A percentile compares a stretch with the other conserved stretches of the same genome.
Conservation (phyloP, 1,140 invertebrate species). For the Globodera rostochiensis region DNA sequence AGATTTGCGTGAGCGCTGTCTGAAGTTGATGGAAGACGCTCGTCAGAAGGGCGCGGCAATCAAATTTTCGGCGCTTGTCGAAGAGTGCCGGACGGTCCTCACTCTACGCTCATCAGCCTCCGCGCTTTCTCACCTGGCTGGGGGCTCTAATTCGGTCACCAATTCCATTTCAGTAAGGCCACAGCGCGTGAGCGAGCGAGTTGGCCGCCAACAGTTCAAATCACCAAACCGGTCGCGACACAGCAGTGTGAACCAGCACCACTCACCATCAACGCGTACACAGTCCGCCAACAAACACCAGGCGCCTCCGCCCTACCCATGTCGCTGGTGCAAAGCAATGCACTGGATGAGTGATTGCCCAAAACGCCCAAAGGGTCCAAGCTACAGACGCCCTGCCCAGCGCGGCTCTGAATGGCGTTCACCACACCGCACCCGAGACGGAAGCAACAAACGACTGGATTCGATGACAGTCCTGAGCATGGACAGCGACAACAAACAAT, state of each 20-base stretch:
- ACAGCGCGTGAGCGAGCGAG: neutral
- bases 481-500: neutral
- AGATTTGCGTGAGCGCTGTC: slow-evolving; percentile 14
- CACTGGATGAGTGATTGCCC: neutral
- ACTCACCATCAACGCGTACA: neutral
- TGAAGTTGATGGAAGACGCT: slow-evolving; percentile 1
- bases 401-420: neutral
- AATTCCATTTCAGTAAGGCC: slow-evolving; percentile 1
- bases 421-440: neutral
- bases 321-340: neutral
- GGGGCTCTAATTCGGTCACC: neutral
- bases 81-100: neutral
- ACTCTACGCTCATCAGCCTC: neutral
- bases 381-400: neutral
- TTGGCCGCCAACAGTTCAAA: neutral
- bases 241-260: neutral
- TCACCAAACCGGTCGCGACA: neutral
- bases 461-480: neutral
- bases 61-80: slow-evolving; percentile 19
- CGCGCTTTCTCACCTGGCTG: neutral
- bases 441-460: neutral
- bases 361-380: neutral
- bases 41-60: neutral
- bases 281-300: neutral
- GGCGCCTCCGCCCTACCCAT: neutral